These are phyloP conservation scores for Urophycis tenuis DNA, from an alignment of 2,797 vertebrate genomes.

Conservation along the genomic window DNA sequence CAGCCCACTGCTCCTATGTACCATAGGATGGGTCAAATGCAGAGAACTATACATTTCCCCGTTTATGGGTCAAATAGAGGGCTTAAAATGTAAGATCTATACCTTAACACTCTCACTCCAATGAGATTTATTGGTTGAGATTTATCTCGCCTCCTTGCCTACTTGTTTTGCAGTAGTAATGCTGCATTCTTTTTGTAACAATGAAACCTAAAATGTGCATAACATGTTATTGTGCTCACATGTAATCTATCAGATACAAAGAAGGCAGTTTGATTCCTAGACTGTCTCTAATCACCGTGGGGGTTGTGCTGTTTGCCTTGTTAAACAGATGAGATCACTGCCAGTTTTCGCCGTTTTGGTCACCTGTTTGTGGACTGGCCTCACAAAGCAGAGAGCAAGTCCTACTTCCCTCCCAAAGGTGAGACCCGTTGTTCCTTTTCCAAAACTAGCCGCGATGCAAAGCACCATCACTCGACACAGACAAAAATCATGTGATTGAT, in stretches of 20 bases:
- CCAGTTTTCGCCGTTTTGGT: constrained; percentile 97
- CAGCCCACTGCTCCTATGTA: too few species aligned
- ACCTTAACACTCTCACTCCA: too few species aligned
- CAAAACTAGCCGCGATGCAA: not conserved
- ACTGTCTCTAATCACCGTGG: not conserved
- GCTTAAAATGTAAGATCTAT: too few species aligned
- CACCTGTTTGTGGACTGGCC: constrained; percentile 99
- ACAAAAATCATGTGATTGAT: not conserved
- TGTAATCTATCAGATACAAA: not conserved
- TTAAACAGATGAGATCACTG: constrained; percentile 91
- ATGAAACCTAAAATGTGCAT: too few species aligned
- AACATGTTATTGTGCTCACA: not conserved
- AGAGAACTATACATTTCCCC: too few species aligned
- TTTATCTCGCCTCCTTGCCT: too few species aligned
- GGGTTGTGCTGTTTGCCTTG: constrained; percentile 7
- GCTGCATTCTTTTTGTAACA: too few species aligned
- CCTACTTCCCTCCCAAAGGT: constrained; percentile 99
- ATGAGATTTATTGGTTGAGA: too few species aligned
- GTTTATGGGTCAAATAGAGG: too few species aligned
- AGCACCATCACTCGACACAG: not conserved
- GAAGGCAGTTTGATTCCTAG: not conserved
- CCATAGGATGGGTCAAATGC: too few species aligned
- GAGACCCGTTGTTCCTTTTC: constrained; percentile 23
- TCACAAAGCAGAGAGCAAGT: constrained; percentile 99
- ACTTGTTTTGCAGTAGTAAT: too few species aligned